phyloP scores from a whole-genome alignment of 2,113 vertebrate genomes.

The Sapajus apella region DNA sequence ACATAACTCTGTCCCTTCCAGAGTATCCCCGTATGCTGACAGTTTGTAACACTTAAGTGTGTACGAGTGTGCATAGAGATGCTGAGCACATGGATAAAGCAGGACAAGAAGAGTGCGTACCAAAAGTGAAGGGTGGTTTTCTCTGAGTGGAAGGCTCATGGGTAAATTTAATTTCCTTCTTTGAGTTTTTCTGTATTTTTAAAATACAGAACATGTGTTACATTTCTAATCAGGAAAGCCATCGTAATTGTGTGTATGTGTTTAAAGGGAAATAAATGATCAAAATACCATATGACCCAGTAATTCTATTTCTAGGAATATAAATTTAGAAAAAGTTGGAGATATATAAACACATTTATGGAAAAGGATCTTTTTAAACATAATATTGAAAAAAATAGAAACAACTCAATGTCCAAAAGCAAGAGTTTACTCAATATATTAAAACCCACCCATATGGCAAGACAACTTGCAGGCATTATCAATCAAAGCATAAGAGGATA shows the following conservation, averaged over 20 bases:
- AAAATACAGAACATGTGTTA: constrained; percentile 51
- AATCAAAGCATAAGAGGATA: not conserved
- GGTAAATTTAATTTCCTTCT: constrained; percentile 25
- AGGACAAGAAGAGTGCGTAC: not conserved
- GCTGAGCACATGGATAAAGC: not conserved
- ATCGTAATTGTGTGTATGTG: constrained; percentile 3
- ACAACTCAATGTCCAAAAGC: constrained; percentile 17
- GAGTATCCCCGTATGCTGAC: not conserved
- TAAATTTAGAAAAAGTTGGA: constrained; percentile 49
- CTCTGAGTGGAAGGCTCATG: not conserved
- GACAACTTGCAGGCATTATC: not conserved
- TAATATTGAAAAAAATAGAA: constrained; percentile 52
- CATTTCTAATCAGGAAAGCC: constrained; percentile 51
- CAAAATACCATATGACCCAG: constrained; percentile 60
- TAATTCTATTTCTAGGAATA: constrained; percentile 46
- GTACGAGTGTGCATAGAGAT: rapidly evolving
- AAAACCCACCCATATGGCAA: constrained; percentile 18
- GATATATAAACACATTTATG: not conserved
- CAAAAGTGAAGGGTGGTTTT: not conserved
- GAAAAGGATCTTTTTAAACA: not conserved
- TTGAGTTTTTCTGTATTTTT: constrained; percentile 39
- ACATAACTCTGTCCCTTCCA: not conserved
- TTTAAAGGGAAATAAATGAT: constrained; percentile 58
- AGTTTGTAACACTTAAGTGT: rapidly evolving
- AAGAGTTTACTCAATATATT: not conserved